Percentiles rank a stretch among this genome's conserved stretches.
These are phyloP conservation scores for Taurulus bubalis DNA, from an alignment of 2,113 vertebrate genomes.

Conservation along the genomic window DNA sequence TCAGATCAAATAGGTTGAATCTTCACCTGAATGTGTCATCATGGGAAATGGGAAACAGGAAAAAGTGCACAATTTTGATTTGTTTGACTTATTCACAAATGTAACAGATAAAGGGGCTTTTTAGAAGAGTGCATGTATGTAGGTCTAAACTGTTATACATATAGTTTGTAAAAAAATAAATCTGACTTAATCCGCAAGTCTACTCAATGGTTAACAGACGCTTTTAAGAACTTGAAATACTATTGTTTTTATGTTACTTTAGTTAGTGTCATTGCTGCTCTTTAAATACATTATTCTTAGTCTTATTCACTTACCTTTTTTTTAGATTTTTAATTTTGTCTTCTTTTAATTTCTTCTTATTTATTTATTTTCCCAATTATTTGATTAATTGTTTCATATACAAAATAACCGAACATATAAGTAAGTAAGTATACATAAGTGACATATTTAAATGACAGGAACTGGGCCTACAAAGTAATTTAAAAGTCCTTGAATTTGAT, in stretches of 20 bases:
- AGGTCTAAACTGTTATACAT: neutral
- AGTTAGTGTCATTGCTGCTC: neutral
- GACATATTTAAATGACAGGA: neutral
- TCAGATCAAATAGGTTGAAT: conserved; percentile 17
- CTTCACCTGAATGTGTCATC: conserved; percentile 15
- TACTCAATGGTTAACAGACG: neutral
- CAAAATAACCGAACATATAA: neutral
- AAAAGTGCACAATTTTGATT: neutral
- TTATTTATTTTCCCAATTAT: neutral
- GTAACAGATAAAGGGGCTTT: neutral
- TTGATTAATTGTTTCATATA: neutral
- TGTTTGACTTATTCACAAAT: neutral
- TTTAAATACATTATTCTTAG: neutral
- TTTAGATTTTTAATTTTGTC: neutral
- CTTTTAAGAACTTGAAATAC: conserved; percentile 7
- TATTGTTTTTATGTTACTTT: neutral
- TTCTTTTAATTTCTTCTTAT: neutral
- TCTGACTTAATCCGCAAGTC: neutral
- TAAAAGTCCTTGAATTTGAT: neutral
- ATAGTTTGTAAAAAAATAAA: neutral
- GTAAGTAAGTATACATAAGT: neutral
- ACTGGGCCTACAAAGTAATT: neutral
- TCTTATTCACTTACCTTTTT: neutral
- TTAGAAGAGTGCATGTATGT: neutral
- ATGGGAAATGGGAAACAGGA: neutral